Conservation (phyloP, 2,888 invertebrate species). For the Trilocha varians region DNA sequence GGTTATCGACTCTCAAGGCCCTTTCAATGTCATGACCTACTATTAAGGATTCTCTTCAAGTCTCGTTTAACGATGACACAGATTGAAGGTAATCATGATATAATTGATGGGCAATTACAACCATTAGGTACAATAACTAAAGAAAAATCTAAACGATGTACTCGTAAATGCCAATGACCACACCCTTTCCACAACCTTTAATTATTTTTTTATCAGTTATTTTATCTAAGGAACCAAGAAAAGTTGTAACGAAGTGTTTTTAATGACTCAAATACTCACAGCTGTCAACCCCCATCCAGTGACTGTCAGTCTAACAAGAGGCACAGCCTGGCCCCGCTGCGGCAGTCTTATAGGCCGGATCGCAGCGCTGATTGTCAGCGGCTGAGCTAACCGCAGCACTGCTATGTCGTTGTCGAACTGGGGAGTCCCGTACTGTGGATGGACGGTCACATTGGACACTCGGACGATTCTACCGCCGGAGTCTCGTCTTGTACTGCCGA, state of each 20-base stretch:
- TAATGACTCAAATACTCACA: conserved; percentile 45
- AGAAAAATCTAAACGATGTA: not conserved
- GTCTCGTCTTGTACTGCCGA: conserved; percentile 60
- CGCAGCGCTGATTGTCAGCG: conserved; percentile 37
- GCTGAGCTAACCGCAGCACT: conserved; percentile 41
- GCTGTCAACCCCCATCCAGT: conserved; percentile 67
- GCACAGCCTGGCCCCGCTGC: conserved; percentile 39
- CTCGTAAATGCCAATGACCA: too few species aligned
- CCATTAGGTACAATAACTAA: too few species aligned
- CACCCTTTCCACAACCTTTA: too few species aligned
- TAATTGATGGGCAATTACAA: too few species aligned
- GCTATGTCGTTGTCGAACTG: conserved; percentile 64
- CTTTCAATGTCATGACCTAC: too few species aligned
- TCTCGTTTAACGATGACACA: too few species aligned
- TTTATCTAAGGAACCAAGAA: too few species aligned
- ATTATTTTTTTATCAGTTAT: too few species aligned
- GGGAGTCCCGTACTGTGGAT: conserved; percentile 51
- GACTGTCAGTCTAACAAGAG: conserved; percentile 54
- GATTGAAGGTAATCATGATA: too few species aligned
- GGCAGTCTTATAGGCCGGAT: conserved; percentile 52
- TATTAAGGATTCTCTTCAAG: too few species aligned
- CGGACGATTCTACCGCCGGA: conserved; percentile 56
- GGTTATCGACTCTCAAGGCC: too few species aligned
- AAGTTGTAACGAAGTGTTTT: too few species aligned
- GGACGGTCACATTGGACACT: conserved; percentile 49